Evolutionary conservation across 37 sponge, comb jelly and placozoan genomes (phyloP).

Genomic region (Chondrilla cf. caribensis): DNA sequence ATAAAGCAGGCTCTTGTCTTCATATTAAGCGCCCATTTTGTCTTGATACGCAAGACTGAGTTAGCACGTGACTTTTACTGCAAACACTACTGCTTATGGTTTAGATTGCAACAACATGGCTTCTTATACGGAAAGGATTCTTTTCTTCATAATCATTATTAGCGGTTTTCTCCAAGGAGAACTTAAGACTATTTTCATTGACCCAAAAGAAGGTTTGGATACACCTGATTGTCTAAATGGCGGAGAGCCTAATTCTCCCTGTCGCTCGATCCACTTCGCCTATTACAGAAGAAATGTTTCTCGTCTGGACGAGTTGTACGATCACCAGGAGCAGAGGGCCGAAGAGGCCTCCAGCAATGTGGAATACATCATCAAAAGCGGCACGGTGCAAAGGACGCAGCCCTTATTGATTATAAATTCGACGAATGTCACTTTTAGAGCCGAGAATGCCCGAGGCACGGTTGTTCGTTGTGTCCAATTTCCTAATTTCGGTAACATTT

Average conservation of each 20-base stretch:
- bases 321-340: neutral
- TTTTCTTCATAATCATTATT: neutral
- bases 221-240: neutral
- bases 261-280: slow-evolving; percentile 11
- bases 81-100: no score
- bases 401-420: slow-evolving; percentile 1
- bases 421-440: slow-evolving; percentile 33
- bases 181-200: neutral
- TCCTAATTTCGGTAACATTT: neutral
- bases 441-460: slow-evolving; percentile 19
- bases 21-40: no score
- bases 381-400: neutral
- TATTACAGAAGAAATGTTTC: neutral
- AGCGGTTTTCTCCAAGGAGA: neutral
- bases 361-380: neutral
- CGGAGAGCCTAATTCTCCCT: neutral
- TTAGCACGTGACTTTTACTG: no score
- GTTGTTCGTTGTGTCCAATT: slow-evolving; percentile 28
- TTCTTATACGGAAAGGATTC: neutral
- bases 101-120: slow-evolving; percentile 11
- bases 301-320: neutral
- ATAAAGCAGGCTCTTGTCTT: no score
- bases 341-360: neutral
- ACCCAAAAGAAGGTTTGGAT: neutral
- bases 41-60: no score